A percentile compares a stretch with the other conserved stretches of the same genome.
Evolutionary conservation across 2,888 invertebrate species (phyloP).

Genomic region (Meta bourneti): DNA sequence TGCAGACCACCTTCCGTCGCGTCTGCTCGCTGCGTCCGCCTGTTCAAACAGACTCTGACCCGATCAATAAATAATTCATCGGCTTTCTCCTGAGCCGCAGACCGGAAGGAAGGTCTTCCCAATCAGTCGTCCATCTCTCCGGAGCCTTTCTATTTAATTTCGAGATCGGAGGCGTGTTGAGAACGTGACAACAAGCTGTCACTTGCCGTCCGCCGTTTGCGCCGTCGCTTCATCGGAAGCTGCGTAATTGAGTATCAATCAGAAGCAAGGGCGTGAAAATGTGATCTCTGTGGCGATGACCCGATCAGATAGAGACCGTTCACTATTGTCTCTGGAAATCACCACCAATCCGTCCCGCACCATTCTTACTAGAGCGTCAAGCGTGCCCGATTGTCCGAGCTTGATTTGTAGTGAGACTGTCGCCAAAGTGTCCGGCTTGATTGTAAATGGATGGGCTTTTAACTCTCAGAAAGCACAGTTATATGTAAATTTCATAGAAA

Average conservation of each 20-base stretch:
- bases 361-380: not conserved
- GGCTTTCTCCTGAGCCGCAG: not conserved
- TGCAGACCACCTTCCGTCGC: too few species aligned
- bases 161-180: conserved; percentile 5
- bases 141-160: conserved; percentile 26
- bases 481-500: too few species aligned
- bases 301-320: not conserved
- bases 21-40: not conserved
- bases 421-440: too few species aligned
- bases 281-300: conserved; percentile 9
- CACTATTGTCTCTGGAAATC: conserved; percentile 6
- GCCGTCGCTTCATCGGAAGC: not conserved
- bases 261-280: not conserved
- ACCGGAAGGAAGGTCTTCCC: conserved; percentile 17
- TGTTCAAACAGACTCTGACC: not conserved
- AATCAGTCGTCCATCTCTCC: not conserved
- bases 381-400: not conserved
- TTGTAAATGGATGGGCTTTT: too few species aligned
- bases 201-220: conserved; percentile 15
- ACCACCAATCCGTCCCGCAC: not conserved
- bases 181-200: conserved; percentile 25
- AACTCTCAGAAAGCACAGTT: too few species aligned
- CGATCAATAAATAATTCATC: conserved; percentile 25
- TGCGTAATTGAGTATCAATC: not conserved
- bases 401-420: too few species aligned